Evolutionary conservation across 2,888 invertebrate species (phyloP).

Genomic region (Drosophila pseudotalamancana): DNA sequence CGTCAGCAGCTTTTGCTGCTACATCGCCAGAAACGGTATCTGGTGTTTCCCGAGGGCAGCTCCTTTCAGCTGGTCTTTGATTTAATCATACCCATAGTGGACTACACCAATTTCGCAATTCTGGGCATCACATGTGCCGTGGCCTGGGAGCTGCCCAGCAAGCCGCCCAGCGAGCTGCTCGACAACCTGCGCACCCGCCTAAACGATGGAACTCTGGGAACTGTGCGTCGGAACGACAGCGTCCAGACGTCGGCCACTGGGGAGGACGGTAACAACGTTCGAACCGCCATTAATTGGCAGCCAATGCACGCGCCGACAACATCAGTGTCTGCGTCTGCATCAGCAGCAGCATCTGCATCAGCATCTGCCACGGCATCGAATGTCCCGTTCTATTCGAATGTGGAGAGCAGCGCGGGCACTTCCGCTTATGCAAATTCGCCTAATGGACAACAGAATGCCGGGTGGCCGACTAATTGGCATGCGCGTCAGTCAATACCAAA

Average conservation of each 20-base stretch:
- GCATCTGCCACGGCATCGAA: slow-evolving; percentile 64
- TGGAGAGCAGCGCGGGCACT: slow-evolving; percentile 31
- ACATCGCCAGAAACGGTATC: slow-evolving; percentile 85
- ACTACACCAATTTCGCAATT: slow-evolving; percentile 85
- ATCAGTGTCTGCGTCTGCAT: slow-evolving; percentile 7
- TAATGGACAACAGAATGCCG: slow-evolving; percentile 56
- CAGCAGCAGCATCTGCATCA: slow-evolving; percentile 24
- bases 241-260: slow-evolving; percentile 11
- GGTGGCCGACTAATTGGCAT: slow-evolving; percentile 61
- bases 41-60: slow-evolving; percentile 85
- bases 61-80: slow-evolving; percentile 84
- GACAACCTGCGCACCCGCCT: slow-evolving; percentile 79
- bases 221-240: slow-evolving; percentile 76
- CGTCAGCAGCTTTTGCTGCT: slow-evolving; percentile 58
- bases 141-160: slow-evolving; percentile 91
- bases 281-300: slow-evolving; percentile 64
- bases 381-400: slow-evolving; percentile 63
- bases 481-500: slow-evolving; percentile 60
- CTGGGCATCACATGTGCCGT: slow-evolving; percentile 90
- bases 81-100: slow-evolving; percentile 83
- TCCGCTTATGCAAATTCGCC: slow-evolving; percentile 69
- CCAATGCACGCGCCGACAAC: slow-evolving; percentile 50
- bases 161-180: slow-evolving; percentile 84
- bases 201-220: slow-evolving; percentile 77
- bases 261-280: slow-evolving; percentile 24